Evolutionary conservation across 2,113 vertebrate species (phyloP).

Genomic region (Dermatemys mawii): DNA sequence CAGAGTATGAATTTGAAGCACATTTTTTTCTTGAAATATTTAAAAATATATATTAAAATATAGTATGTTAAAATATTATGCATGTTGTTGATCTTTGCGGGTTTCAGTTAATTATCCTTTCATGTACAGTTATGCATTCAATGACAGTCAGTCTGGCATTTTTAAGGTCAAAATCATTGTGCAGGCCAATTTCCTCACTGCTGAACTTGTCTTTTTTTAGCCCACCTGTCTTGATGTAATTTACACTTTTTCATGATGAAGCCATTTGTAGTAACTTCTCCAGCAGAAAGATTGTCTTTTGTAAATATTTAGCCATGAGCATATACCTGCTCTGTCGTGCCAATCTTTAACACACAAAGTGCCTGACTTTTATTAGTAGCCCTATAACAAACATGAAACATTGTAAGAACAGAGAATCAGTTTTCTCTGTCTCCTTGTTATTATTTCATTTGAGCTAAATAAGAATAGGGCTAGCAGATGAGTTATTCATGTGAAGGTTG

Average conservation of each 20-base stretch:
- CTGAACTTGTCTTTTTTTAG: background rate
- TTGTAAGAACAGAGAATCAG: constrained; percentile 40
- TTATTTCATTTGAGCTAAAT: constrained; percentile 76
- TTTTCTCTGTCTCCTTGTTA: constrained; percentile 58
- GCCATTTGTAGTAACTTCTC: background rate
- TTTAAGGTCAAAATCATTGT: background rate
- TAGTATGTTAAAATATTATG: background rate
- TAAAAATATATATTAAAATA: background rate
- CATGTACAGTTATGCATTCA: background rate
- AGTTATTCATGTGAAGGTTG: constrained; percentile 69
- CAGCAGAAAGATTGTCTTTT: background rate
- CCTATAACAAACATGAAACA: constrained; percentile 42
- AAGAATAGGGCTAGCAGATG: constrained; percentile 41
- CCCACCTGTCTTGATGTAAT: background rate
- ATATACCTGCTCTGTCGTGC: background rate
- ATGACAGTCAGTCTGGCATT: background rate
- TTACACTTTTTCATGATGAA: background rate
- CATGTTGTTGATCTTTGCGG: background rate
- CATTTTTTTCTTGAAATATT: background rate
- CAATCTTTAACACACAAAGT: constrained; percentile 32
- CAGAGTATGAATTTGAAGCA: background rate
- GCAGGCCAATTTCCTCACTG: background rate
- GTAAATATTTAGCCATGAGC: constrained; percentile 22
- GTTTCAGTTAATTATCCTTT: background rate
- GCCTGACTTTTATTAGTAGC: constrained; percentile 62